A percentile compares a stretch with the other conserved stretches of the same genome.
These are phyloP conservation scores for Globia sparganii DNA, from an alignment of 2,888 invertebrate species.

Conservation along the genomic window DNA sequence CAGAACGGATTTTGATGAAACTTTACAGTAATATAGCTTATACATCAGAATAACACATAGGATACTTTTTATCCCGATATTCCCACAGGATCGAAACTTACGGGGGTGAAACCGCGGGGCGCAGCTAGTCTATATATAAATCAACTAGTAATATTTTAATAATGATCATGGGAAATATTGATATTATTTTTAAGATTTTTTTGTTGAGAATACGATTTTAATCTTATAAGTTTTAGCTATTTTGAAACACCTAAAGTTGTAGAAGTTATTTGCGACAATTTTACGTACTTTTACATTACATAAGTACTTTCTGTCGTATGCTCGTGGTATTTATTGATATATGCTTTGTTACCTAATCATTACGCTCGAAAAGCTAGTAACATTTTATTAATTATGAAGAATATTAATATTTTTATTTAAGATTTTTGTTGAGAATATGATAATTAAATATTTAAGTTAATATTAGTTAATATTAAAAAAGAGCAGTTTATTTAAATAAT, in stretches of 20 bases:
- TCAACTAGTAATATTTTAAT: neutral
- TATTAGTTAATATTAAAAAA: neutral
- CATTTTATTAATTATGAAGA: neutral
- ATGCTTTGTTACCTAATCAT: neutral
- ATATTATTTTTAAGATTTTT: neutral
- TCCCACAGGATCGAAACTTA: too few species aligned
- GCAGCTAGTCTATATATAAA: too few species aligned
- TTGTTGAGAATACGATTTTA: neutral
- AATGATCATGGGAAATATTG: neutral
- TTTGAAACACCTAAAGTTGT: neutral
- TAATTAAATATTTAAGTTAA: too few species aligned
- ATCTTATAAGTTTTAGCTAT: slow-evolving; percentile 5
- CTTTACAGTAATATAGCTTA: too few species aligned
- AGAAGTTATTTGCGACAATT: neutral
- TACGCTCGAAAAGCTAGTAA: neutral
- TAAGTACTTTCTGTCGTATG: neutral
- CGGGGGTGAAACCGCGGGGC: too few species aligned
- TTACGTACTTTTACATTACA: neutral
- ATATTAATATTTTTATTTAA: neutral
- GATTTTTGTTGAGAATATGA: neutral
- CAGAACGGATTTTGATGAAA: too few species aligned
- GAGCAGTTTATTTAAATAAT: neutral
- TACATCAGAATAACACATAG: too few species aligned
- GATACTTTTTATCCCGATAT: too few species aligned
- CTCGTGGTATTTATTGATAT: neutral